Conservation (phyloP, 2,797 vertebrate genomes). For the Micromesistius poutassou region DNA sequence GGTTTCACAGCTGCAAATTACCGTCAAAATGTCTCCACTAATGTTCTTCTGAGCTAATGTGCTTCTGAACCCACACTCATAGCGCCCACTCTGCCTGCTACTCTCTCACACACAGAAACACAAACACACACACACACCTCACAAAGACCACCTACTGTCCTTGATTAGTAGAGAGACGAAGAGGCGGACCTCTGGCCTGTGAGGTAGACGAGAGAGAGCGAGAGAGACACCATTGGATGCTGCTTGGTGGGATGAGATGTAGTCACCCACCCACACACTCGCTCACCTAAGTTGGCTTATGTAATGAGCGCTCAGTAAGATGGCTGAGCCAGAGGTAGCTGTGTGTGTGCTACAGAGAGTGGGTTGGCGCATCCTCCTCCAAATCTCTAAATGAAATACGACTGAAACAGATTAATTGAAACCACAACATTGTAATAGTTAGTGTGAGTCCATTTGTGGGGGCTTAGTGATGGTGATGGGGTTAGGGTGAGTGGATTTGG, state of each 20-base stretch:
- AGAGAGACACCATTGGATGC: not conserved
- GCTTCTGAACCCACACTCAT: not conserved
- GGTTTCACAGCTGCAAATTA: conserved; percentile 14
- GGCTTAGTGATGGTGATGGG: no score
- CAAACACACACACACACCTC: conserved; percentile 4
- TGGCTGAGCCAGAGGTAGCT: not conserved
- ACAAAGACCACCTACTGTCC: not conserved
- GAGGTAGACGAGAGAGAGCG: not conserved
- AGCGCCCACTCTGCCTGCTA: conserved; percentile 17
- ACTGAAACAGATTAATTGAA: not conserved
- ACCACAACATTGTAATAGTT: not conserved
- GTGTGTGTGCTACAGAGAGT: not conserved
- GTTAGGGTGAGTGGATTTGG: no score
- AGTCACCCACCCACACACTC: not conserved
- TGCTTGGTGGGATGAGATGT: not conserved
- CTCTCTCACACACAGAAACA: not conserved
- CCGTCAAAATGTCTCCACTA: conserved; percentile 20
- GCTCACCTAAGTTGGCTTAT: not conserved
- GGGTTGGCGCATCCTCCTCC: not conserved
- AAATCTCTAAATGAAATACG: not conserved
- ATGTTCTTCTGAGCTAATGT: not conserved
- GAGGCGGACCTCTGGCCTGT: conserved; percentile 1
- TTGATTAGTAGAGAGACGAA: not conserved
- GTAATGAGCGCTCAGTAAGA: not conserved
- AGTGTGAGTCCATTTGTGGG: no score